phyloP scores from a whole-genome alignment of 2,888 invertebrate species.

The Hydrotaea cyrtoneurina region DNA sequence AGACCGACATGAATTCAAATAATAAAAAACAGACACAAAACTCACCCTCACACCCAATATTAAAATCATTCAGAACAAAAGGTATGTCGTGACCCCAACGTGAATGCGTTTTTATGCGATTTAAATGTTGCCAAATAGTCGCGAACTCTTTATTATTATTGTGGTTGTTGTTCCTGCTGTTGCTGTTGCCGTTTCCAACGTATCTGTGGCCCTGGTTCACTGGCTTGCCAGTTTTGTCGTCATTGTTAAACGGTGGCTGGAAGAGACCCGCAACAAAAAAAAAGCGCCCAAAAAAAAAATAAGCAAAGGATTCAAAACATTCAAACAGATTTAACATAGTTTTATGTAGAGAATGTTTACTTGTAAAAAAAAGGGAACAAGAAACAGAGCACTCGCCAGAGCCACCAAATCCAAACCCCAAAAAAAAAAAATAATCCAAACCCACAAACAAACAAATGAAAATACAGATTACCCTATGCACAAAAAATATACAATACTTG shows the following conservation, averaged over 20 bases:
- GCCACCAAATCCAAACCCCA: not conserved
- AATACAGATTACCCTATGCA: slow-evolving; percentile 2
- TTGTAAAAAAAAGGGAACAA: slow-evolving; percentile 40
- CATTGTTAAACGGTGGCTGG: slow-evolving; percentile 68
- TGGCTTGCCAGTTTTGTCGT: slow-evolving; percentile 51
- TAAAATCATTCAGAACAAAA: slow-evolving; percentile 68
- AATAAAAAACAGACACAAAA: slow-evolving; percentile 39
- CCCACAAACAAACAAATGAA: slow-evolving; percentile 5
- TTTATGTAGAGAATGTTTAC: slow-evolving; percentile 54
- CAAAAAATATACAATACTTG: slow-evolving; percentile 27
- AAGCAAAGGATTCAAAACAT: slow-evolving; percentile 37
- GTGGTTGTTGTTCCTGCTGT: slow-evolving; percentile 49
- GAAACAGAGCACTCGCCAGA: slow-evolving; percentile 15
- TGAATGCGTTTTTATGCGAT: slow-evolving; percentile 72
- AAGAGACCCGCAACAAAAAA: not conserved
- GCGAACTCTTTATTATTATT: slow-evolving; percentile 61
- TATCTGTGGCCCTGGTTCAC: not conserved
- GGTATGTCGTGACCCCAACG: slow-evolving; percentile 79
- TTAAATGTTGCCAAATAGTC: slow-evolving; percentile 70
- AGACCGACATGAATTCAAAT: slow-evolving; percentile 25
- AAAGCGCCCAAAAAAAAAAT: not conserved
- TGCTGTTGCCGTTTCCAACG: slow-evolving; percentile 34
- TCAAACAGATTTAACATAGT: slow-evolving; percentile 67
- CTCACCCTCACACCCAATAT: slow-evolving; percentile 66
- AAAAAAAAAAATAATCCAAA: slow-evolving; percentile 6